Base-by-base conservation (phyloP, 2,888 invertebrate genomes). In the Gonocerus acuteangulatus region DNA sequence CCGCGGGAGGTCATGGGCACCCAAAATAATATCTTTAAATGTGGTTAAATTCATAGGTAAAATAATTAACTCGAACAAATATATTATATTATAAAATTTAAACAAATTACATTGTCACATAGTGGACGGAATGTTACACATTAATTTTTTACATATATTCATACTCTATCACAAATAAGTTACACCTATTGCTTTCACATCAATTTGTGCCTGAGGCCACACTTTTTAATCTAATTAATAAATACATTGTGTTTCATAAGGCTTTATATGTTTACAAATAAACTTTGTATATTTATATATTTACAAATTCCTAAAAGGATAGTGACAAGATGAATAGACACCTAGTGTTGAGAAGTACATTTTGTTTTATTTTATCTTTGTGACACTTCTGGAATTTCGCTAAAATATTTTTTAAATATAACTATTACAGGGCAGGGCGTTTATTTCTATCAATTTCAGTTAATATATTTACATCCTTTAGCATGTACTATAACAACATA, bases 11-110 rank as follows among this genome's bases (percentile, higher is more conserved):
- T n/a, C n/a, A n/a, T n/a, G n/a, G n/a, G n/a, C n/a, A n/a, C n/a
- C n/a, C n/a, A n/a, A n/a, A n/a, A n/a, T n/a, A n/a, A n/a, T n/a
- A n/a, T n/a, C n/a, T n/a, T n/a, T n/a, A n/a, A n/a, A n/a, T n/a
- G n/a, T n/a, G n/a, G n/a, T n/a, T n/a, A n/a, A n/a, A n/a, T n/a
- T n/a, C n/a, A n/a, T n/a, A n/a, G n/a, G n/a, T n/a, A 42, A 42
- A 18, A 4, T 7, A 16, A 42, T 18, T 16, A 32, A 44, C 22
- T 57, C 16, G 21, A 57, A 57, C 57, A 57, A 54, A 57, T 57
- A 57, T 32, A 57, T 15, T 57, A 47, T 57, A 57, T 57, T 57
- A 57, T 57, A 57, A 57, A 57, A 57, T 27, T 57, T 57, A 57
- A 57, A 57, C 47, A 57, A 57, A 57, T 44, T 57, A 57, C 57